These are phyloP conservation scores for Ophonus ardosiacus DNA, from an alignment of 2,888 invertebrate genomes.

Conservation along the genomic window DNA sequence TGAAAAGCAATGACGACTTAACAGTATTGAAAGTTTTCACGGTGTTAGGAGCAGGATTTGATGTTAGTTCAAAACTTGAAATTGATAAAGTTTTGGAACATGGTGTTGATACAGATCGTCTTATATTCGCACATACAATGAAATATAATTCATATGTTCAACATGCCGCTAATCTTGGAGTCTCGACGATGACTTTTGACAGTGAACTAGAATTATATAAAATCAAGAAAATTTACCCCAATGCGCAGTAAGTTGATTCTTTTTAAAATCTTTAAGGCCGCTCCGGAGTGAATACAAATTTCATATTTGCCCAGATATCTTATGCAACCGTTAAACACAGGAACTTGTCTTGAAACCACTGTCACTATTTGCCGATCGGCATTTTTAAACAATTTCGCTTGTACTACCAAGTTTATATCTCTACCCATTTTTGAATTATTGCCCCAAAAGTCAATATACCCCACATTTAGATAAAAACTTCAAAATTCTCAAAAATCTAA, in stretches of 20 bases:
- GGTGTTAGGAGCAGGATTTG: conserved; percentile 79
- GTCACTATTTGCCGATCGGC: too few relatives aligned
- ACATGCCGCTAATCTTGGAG: conserved; percentile 76
- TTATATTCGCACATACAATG: conserved; percentile 81
- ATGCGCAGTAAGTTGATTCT: conserved; percentile 76
- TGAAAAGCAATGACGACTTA: conserved; percentile 81
- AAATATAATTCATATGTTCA: conserved; percentile 78
- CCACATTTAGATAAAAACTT: too few relatives aligned
- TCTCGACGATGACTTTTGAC: conserved; percentile 79
- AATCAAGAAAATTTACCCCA: conserved; percentile 76
- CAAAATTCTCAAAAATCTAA: too few relatives aligned
- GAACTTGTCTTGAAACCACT: too few relatives aligned
- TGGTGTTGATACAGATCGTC: conserved; percentile 76
- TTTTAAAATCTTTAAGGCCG: too few relatives aligned
- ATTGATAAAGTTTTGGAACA: conserved; percentile 77
- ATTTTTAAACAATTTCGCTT: too few relatives aligned
- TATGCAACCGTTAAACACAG: too few relatives aligned
- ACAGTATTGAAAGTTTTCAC: conserved; percentile 75
- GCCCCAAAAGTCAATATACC: too few relatives aligned
- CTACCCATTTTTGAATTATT: too few relatives aligned
- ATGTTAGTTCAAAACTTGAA: conserved; percentile 81
- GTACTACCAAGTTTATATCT: too few relatives aligned
- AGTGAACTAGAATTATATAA: conserved; percentile 79
- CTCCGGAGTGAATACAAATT: too few relatives aligned
- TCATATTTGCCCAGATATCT: too few relatives aligned